Conservation (phyloP, 2,888 invertebrate genomes). For the Psylliodes chrysocephalus region DNA sequence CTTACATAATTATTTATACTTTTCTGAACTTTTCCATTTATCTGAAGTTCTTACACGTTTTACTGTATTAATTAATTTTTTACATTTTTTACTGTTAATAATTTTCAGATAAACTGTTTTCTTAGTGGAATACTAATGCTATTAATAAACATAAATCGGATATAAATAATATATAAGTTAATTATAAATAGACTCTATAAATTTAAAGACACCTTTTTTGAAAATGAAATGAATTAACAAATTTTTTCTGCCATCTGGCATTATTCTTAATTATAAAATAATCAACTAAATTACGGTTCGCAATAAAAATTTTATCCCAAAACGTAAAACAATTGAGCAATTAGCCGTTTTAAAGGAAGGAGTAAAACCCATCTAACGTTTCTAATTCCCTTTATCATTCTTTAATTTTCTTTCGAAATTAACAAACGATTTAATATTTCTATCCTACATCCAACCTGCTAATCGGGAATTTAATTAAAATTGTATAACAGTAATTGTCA, state of each 20-base stretch:
- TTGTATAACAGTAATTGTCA: constrained; percentile 1
- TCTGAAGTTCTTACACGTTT: too few species aligned
- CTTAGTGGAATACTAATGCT: too few species aligned
- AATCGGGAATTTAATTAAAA: constrained; percentile 10
- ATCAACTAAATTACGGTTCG: neutral
- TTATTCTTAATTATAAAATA: neutral
- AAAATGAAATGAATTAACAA: too few species aligned
- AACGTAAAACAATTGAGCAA: constrained; percentile 7
- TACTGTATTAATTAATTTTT: too few species aligned
- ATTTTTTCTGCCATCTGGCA: constrained; percentile 2
- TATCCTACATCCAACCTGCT: neutral
- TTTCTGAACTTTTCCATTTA: too few species aligned
- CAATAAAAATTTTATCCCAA: constrained; percentile 4
- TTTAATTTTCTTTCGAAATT: constrained; percentile 10
- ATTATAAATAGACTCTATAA: too few species aligned
- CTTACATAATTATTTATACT: too few species aligned
- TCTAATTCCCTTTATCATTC: constrained; percentile 1
- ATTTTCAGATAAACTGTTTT: too few species aligned
- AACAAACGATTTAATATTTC: constrained; percentile 11
- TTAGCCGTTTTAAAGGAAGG: constrained; percentile 5
- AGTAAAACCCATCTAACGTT: neutral
- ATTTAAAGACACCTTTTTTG: too few species aligned
- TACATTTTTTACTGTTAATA: too few species aligned
- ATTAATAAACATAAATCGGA: too few species aligned
- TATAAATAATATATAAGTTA: too few species aligned